Percentiles rank a stretch among this genome's conserved stretches.
Conservation (phyloP, 2,113 vertebrate species). For the Dolichotis patagonum region DNA sequence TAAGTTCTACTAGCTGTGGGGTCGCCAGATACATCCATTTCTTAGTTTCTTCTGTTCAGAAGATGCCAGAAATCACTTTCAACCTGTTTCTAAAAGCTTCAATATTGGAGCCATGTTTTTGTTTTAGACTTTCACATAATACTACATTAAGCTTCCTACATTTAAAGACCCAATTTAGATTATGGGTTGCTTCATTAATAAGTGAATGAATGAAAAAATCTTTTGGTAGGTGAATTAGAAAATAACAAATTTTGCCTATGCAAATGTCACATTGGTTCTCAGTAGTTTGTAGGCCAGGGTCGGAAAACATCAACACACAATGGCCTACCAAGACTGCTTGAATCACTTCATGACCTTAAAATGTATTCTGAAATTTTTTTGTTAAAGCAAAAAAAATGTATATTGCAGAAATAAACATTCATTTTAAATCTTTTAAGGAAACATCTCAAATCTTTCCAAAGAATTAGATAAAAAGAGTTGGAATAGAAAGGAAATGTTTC, state of each 20-base stretch:
- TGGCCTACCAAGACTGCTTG: not conserved
- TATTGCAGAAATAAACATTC: not conserved
- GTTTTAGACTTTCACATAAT: not conserved
- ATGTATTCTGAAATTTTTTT: not conserved
- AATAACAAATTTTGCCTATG: not conserved
- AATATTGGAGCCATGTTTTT: not conserved
- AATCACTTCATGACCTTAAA: not conserved
- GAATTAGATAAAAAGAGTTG: not conserved
- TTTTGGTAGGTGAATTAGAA: not conserved
- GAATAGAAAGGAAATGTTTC: conserved; percentile 7
- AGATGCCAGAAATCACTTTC: not conserved
- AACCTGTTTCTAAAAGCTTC: not conserved
- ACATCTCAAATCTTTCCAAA: not conserved
- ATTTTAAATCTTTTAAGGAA: conserved; percentile 32
- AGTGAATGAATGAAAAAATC: not conserved
- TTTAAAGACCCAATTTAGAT: not conserved
- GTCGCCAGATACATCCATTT: not conserved
- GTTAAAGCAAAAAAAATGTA: not conserved
- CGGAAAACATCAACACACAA: not conserved
- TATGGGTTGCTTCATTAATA: not conserved
- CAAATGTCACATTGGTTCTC: not conserved
- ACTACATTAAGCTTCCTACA: not conserved
- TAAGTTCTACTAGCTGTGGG: not conserved
- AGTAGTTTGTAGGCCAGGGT: not conserved
- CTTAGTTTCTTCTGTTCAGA: not conserved